phyloP scores from a whole-genome alignment of 2,113 vertebrate species.

The Mustelus asterias region DNA sequence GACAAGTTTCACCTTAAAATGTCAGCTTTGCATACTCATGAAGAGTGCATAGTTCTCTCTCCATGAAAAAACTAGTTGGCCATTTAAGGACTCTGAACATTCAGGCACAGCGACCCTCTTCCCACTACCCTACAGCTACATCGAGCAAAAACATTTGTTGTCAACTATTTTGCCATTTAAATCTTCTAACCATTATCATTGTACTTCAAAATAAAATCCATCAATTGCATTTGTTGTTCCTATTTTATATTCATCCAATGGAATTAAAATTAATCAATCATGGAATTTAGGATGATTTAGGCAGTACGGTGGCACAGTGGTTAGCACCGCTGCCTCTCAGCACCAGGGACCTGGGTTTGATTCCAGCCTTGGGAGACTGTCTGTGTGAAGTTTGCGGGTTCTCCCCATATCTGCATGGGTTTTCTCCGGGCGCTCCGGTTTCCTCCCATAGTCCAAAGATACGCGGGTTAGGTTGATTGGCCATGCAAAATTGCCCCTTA shows the following conservation, averaged over 20 bases:
- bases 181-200: background rate
- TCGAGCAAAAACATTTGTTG: background rate
- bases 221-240: background rate
- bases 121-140: background rate
- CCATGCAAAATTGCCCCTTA: no score
- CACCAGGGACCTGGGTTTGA: no score
- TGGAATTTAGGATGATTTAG: background rate
- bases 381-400: no score
- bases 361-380: no score
- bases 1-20: background rate
- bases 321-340: no score
- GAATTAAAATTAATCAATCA: background rate
- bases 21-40: background rate
- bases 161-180: background rate
- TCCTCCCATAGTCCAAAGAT: no score
- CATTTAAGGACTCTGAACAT: background rate
- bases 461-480: no score
- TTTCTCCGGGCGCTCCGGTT: no score
- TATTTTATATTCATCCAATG: background rate
- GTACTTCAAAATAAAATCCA: background rate
- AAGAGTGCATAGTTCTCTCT: no score
- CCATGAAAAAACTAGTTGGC: no score
- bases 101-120: background rate
- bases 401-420: no score
- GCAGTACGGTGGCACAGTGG: no score